phyloP scores from a whole-genome alignment of 2,888 invertebrate genomes.

The Ectemnius lituratus region DNA sequence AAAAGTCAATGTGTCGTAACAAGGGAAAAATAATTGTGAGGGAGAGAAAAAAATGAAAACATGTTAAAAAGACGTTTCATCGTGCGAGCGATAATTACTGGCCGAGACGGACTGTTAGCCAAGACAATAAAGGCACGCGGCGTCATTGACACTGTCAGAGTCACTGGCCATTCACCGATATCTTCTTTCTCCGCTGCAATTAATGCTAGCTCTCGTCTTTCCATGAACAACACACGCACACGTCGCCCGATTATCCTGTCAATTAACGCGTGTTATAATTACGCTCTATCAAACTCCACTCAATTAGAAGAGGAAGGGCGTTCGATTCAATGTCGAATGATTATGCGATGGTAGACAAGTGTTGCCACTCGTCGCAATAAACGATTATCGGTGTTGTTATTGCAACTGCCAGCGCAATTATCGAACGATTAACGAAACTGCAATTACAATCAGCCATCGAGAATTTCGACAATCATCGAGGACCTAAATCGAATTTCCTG shows the following conservation, averaged over 20 bases:
- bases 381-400: too few species aligned
- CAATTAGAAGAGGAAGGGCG: too few species aligned
- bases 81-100: neutral
- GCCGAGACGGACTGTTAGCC: neutral
- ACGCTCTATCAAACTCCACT: too few species aligned
- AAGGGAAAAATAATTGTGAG: neutral
- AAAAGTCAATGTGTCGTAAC: neutral
- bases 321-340: too few species aligned
- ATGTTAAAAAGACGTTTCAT: neutral
- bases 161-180: conserved; percentile 1
- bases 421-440: too few species aligned
- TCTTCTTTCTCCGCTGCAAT: conserved; percentile 8
- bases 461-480: too few species aligned
- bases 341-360: too few species aligned
- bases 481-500: too few species aligned
- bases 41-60: neutral
- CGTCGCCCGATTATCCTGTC: neutral
- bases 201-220: neutral
- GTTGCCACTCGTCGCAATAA: too few species aligned
- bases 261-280: neutral
- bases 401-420: too few species aligned
- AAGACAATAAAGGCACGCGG: conserved; percentile 1
- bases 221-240: neutral
- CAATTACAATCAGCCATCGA: too few species aligned
- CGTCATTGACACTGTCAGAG: conserved; percentile 17